Percentiles rank a stretch among this genome's conserved stretches.
These are phyloP conservation scores for Eumerus sabulonum DNA, from an alignment of 2,888 invertebrate genomes.

Conservation along the genomic window DNA sequence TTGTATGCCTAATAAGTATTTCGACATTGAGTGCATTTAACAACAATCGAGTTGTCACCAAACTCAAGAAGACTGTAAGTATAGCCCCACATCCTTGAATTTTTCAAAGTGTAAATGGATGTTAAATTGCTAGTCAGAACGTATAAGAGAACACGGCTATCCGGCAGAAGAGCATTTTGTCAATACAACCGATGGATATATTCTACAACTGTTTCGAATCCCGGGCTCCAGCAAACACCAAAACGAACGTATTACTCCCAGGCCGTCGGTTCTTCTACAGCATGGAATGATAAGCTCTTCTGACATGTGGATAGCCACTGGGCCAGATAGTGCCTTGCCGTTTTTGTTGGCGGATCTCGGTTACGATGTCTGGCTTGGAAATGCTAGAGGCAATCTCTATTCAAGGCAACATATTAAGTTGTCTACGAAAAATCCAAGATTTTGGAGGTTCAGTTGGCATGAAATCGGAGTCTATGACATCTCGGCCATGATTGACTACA, in stretches of 20 bases:
- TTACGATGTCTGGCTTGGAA: conserved; percentile 77
- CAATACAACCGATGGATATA: conserved; percentile 73
- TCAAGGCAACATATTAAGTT: conserved; percentile 75
- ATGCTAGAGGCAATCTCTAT: conserved; percentile 74
- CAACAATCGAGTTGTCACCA: conserved; percentile 10
- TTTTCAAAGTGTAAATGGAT: not conserved
- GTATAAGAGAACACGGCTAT: conserved; percentile 80
- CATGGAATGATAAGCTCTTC: conserved; percentile 74
- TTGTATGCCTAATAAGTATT: too few species aligned
- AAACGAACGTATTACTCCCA: conserved; percentile 33
- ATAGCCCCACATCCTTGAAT: not conserved
- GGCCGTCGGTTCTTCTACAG: conserved; percentile 80
- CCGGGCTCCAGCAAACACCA: conserved; percentile 73
- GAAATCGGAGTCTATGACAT: conserved; percentile 87
- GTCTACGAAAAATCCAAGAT: conserved; percentile 72
- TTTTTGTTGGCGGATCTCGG: conserved; percentile 75
- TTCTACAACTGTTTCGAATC: conserved; percentile 74
- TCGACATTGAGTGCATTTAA: too few species aligned
- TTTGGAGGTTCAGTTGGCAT: conserved; percentile 85
- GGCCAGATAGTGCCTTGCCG: conserved; percentile 72
- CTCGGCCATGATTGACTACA: conserved; percentile 74
- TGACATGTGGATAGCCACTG: conserved; percentile 73
- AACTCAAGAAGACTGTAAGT: conserved; percentile 28
- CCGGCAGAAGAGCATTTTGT: conserved; percentile 83
- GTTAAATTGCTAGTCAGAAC: conserved; percentile 68